Conservation (phyloP, 2,113 vertebrate species). For the Arenaria interpres region DNA sequence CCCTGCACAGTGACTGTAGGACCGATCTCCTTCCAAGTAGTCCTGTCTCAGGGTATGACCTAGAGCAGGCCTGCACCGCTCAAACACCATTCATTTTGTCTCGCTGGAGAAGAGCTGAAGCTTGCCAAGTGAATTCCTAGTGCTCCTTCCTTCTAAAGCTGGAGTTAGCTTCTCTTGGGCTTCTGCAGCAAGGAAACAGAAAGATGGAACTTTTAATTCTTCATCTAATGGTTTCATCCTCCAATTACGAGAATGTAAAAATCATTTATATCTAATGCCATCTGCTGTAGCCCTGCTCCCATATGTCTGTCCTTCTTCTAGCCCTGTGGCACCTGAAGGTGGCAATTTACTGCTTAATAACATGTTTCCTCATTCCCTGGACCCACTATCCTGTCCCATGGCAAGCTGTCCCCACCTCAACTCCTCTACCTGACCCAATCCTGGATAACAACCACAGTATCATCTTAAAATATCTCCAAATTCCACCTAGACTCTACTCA, state of each 20-base stretch:
- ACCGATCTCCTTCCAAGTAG: background rate
- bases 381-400: background rate
- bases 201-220: background rate
- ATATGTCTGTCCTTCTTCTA: background rate
- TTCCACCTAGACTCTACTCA: background rate
- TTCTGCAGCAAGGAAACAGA: background rate
- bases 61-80: background rate
- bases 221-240: background rate
- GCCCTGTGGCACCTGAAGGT: background rate
- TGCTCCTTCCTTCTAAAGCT: background rate
- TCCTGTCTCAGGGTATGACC: background rate
- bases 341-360: background rate
- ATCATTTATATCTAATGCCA: background rate
- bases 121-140: background rate
- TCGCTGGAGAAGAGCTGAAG: background rate
- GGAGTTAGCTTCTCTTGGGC: background rate
- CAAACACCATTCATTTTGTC: background rate
- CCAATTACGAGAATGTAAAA: background rate
- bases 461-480: background rate
- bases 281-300: background rate
- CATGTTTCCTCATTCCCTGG: background rate
- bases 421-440: background rate
- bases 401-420: background rate
- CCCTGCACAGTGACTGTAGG: accelerated
- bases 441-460: background rate